phyloP scores from a whole-genome alignment of 2,797 vertebrate genomes.

The Chaetophractus vellerosus region DNA sequence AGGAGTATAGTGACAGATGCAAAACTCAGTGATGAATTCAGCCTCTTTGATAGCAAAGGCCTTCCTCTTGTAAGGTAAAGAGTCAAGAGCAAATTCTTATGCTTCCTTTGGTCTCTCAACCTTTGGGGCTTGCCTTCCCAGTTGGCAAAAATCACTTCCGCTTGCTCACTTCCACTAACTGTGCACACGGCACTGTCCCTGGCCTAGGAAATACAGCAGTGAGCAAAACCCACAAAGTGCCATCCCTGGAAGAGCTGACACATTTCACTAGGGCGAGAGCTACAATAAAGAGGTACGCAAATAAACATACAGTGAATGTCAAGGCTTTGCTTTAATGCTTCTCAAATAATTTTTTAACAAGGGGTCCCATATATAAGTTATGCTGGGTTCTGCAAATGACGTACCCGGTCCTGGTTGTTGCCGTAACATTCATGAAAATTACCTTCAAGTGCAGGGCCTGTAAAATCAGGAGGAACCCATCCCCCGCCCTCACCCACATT shows the following conservation, averaged over 20 bases:
- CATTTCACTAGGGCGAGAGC: rapidly evolving
- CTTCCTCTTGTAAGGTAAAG: neutral
- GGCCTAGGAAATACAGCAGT: neutral
- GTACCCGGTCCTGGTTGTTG: too few species aligned
- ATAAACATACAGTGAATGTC: neutral
- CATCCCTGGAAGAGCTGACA: too few species aligned
- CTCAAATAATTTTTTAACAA: too few species aligned
- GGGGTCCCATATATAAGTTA: neutral
- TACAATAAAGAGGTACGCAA: neutral
- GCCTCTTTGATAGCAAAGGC: neutral
- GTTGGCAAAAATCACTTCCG: neutral
- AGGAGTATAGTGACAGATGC: too few species aligned
- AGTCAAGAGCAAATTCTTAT: neutral
- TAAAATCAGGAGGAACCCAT: neutral
- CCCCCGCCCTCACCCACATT: neutral
- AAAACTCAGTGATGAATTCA: neutral
- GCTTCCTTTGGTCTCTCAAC: neutral
- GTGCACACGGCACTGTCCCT: rapidly evolving
- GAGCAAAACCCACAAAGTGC: rapidly evolving
- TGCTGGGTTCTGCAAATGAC: neutral
- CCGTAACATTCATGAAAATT: rapidly evolving
- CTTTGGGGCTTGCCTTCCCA: neutral
- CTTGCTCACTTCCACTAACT: too few species aligned
- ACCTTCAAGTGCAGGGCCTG: neutral
- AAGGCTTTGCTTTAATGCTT: neutral